Evolutionary conservation across 92 coral and sea anemone genomes (phyloP), one percentile per base, ranked within the genome.

Genomic region (Pocillopora meandrina): DNA sequence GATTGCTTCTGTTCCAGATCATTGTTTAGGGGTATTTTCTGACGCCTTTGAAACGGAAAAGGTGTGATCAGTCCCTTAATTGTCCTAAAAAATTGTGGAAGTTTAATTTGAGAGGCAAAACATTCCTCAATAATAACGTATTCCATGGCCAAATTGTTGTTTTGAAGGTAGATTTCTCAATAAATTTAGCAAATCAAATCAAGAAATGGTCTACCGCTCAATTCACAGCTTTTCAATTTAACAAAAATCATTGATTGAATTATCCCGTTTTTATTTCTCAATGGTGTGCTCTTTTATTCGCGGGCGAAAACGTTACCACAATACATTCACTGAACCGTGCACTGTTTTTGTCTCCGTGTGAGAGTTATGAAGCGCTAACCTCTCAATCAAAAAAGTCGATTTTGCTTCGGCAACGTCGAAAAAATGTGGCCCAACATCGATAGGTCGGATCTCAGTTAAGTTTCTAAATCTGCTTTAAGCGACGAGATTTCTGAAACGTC

Each of bases 341-440:
- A 21, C 2, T 56, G 72, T 63, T 17, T 74, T 63, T 61, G 80
- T 83, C 73, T 74, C 65, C 52, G 21, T 17, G 36, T 55, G 61
- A 55, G 65, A 55, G 64, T 73, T 47, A 9, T 52, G 56, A 81
- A 57, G 64, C 74, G 80, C 75, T 23, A 31, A 3, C 26, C 59
- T n/a, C 52, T 12, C 17, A 59, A 63, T 14, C 17, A 64, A 70
- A 47, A n/a, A 55, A 56, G 17, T 74, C 80, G 34, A 63, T 74
- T 73, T 83, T 73, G 55, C 72, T 74, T 61, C 64, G 69, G 56
- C 15, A 61, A 59, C 69, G 63, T 83, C 73, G 79, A 83, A 74
- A n/a, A 79, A 73, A 74, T 83, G 86, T 57, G 62, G 61, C 14
- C 74, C 80, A 83, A 83, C 85, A 81, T 81, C 69, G 16, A 58